Conservation (phyloP, 2,113 vertebrate species). For the Hypomesus transpacificus region DNA sequence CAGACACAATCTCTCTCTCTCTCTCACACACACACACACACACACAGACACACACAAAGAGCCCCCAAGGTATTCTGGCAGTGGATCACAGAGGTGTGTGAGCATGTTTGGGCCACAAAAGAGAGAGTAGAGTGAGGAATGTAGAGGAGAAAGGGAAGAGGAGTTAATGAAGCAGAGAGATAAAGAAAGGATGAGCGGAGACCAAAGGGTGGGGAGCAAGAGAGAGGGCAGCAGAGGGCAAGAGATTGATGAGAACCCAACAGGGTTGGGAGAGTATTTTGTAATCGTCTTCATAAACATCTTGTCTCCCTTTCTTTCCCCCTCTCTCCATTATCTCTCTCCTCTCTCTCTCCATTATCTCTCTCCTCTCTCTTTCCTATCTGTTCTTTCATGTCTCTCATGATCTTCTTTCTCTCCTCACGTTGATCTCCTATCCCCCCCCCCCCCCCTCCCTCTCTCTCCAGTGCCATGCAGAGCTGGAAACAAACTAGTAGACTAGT, state of each 20-base stretch:
- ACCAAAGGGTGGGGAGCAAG: not conserved
- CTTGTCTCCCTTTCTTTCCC: slow-evolving; percentile 10
- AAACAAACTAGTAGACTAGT: no score
- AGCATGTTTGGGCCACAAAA: not conserved
- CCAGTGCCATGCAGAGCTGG: not conserved
- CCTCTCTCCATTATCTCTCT: not conserved
- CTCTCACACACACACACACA: slow-evolving; percentile 8
- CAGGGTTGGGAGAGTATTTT: no score
- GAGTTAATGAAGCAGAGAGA: no score
- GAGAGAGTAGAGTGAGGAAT: not conserved
- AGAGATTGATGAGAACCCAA: no score
- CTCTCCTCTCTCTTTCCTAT: no score
- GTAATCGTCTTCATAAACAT: slow-evolving; percentile 22
- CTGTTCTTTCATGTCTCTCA: no score
- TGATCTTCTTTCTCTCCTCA: not conserved
- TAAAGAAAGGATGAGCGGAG: no score
- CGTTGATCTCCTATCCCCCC: not conserved
- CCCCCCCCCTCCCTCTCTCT: not conserved
- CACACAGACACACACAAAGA: slow-evolving; percentile 12
- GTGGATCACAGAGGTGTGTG: not conserved
- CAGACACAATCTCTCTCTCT: not conserved
- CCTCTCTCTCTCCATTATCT: no score
- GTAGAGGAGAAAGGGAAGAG: not conserved
- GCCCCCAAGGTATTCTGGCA: slow-evolving; percentile 12
- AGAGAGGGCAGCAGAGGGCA: not conserved